Conservation (phyloP, 2,113 vertebrate species). For the Brevimyrus niger region DNA sequence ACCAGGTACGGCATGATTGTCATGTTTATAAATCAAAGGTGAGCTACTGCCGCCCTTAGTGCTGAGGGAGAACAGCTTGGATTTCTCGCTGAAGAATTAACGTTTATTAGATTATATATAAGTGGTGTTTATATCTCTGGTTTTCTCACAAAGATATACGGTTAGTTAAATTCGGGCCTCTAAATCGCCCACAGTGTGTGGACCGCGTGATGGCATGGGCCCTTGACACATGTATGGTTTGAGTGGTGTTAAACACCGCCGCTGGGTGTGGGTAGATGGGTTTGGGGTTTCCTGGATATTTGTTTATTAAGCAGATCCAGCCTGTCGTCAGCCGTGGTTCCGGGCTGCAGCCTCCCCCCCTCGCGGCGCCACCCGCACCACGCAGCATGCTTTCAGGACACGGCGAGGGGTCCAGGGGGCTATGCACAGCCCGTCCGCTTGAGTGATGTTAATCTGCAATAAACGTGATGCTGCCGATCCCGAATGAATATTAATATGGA, state of each 20-base stretch:
- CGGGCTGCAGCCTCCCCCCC: not conserved
- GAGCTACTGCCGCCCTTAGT: not conserved
- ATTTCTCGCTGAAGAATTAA: not conserved
- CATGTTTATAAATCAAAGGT: not conserved
- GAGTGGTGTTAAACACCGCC: not conserved
- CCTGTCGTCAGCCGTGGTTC: not conserved
- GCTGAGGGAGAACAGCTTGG: not conserved
- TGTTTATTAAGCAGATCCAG: not conserved
- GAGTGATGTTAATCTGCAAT: constrained; percentile 22
- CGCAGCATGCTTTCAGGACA: not conserved
- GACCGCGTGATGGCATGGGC: not conserved
- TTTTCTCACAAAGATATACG: not conserved
- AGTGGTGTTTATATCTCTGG: not conserved
- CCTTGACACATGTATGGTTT: not conserved
- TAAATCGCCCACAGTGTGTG: not conserved
- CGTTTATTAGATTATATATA: not conserved
- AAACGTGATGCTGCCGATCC: constrained; percentile 5
- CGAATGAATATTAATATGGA: constrained; percentile 7
- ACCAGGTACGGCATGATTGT: not conserved
- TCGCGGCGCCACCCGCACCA: too few species aligned
- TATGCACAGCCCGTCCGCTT: not conserved
- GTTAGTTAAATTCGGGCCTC: not conserved
- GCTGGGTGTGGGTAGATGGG: not conserved
- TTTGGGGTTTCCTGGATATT: not conserved
- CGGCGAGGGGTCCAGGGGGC: not conserved